Base-by-base conservation (phyloP, 2,888 invertebrate genomes). In the Eupithecia pulchellata region DNA sequence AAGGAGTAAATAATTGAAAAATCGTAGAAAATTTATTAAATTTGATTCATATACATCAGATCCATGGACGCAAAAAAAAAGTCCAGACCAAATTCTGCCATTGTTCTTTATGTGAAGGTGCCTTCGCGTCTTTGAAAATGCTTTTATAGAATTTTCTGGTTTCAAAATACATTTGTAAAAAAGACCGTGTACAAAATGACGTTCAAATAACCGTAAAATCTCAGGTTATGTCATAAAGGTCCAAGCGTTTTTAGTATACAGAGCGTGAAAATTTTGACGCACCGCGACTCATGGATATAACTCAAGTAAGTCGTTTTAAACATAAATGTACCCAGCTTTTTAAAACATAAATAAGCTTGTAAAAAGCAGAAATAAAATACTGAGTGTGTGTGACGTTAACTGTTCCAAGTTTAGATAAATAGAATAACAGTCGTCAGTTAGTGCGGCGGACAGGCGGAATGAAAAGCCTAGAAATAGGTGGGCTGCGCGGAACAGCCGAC, bases 371-470 rank as follows among this genome's bases (percentile, higher is more conserved):
- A 4, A 52, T 25, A 25, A 25, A 52, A 20, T 11, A 20, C 11
- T 25, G 52, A 4, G 25, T 52, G 25, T 52, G 74, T 73, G 76
- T 82, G 85, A 82, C 84, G 81, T 77, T 83, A 84, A 84, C 81
- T 78, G 84, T 84, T 84, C 82, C 82, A 81, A 81, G 86, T 85
- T 83, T 82, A 84, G 83, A 87, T 84, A 85, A 52, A 52, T 52
- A 52, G 25, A 52, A 52, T 52, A 86, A 86, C 86, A 85, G 82
- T 81, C 67, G 78, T 77, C 78, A 78, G 83, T 79, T 79, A 79
- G 81, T 82, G 84, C 75, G 73, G 79, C 79, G 80, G 80, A 85
- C 84, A 82, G 81, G 76, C 80, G 78, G 70, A 77, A 74, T 76
- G 77, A 80, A 81, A 82, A 77, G 78, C 77, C 77, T 70, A 75